These are phyloP conservation scores for Symphodus melops DNA, from an alignment of 2,113 vertebrate genomes.

Conservation along the genomic window DNA sequence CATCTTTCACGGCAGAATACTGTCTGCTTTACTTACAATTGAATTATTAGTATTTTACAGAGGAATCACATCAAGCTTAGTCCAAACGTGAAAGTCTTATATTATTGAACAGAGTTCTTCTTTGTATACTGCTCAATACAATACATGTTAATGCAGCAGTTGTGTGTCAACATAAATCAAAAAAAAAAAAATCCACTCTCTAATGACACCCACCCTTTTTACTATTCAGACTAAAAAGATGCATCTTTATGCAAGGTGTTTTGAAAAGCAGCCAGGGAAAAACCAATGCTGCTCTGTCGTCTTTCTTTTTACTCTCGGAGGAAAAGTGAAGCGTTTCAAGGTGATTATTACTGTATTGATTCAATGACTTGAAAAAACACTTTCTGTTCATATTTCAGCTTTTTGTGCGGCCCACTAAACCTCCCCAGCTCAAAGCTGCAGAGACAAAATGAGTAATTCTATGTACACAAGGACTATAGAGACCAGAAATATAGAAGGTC, in stretches of 20 bases:
- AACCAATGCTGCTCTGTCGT: too few relatives aligned
- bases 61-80: background rate
- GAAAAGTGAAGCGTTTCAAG: too few relatives aligned
- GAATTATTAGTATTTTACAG: background rate
- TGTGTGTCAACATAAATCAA: conserved; percentile 37
- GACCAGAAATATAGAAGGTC: background rate
- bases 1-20: background rate
- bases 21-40: background rate
- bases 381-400: too few relatives aligned
- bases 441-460: conserved; percentile 30
- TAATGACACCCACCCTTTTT: conserved; percentile 22
- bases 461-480: background rate
- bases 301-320: too few relatives aligned
- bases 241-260: too few relatives aligned
- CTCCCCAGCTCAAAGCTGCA: conserved; percentile 6
- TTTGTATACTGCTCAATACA: too few relatives aligned
- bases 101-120: too few relatives aligned
- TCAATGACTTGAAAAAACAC: too few relatives aligned
- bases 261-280: too few relatives aligned
- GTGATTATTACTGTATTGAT: too few relatives aligned
- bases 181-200: background rate
- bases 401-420: background rate
- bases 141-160: conserved; percentile 25
- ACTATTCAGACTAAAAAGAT: background rate
- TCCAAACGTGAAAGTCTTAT: too few relatives aligned